Conservation (phyloP, 2,113 vertebrate species). For the Oreochromis tanganicae region DNA sequence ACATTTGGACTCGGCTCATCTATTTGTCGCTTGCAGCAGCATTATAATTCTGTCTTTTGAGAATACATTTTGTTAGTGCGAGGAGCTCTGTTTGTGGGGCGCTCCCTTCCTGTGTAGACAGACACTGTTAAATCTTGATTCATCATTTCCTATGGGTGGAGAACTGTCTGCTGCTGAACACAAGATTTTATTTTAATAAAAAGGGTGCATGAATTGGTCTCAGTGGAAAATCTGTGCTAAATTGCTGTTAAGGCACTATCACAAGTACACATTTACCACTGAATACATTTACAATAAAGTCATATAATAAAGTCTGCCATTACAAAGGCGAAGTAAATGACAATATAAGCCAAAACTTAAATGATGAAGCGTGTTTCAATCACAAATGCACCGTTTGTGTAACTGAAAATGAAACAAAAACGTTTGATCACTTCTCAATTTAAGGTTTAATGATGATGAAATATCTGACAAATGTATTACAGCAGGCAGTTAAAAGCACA, state of each 20-base stretch:
- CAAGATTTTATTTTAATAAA: constrained; percentile 10
- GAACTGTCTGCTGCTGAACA: constrained; percentile 9
- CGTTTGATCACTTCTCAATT: neutral
- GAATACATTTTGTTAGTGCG: constrained; percentile 3
- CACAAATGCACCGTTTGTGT: neutral
- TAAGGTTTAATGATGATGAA: neutral
- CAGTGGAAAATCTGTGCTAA: neutral
- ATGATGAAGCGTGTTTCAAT: neutral
- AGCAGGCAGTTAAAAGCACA: neutral
- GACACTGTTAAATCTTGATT: constrained; percentile 12
- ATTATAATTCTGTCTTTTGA: neutral
- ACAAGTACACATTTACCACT: neutral
- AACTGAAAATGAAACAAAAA: neutral
- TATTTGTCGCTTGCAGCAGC: neutral
- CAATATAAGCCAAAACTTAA: neutral
- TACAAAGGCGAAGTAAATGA: neutral
- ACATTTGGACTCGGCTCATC: constrained; percentile 2
- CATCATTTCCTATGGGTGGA: constrained; percentile 29
- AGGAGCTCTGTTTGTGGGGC: neutral
- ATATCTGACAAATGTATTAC: neutral
- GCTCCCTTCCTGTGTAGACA: neutral
- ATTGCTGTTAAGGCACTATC: neutral
- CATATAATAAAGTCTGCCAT: neutral
- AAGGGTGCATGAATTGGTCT: neutral
- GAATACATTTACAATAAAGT: neutral